Evolutionary conservation across 2,888 invertebrate genomes (phyloP).

Genomic region (Eulithis testata): DNA sequence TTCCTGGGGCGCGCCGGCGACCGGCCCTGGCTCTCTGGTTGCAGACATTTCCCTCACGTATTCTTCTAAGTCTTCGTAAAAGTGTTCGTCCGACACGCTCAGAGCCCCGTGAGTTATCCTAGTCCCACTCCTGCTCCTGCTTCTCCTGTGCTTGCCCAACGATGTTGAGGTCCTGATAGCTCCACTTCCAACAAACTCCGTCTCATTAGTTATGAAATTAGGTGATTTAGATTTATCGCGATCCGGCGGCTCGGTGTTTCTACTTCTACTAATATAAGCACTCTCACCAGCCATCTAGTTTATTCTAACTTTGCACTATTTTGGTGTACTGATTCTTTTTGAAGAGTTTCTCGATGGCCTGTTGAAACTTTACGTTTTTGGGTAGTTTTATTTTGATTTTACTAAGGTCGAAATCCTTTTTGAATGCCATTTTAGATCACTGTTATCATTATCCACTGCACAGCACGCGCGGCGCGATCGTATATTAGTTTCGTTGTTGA

Average conservation of each 20-base stretch:
- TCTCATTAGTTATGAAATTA: conserved; percentile 71
- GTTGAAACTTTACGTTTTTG: conserved; percentile 70
- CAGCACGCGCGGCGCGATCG: conserved; percentile 45
- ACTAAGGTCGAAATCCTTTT: conserved; percentile 78
- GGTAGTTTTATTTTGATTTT: conserved; percentile 70
- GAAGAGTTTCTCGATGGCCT: conserved; percentile 76
- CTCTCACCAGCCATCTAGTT: conserved; percentile 81
- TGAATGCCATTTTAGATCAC: conserved; percentile 77
- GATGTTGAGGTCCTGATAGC: conserved; percentile 59
- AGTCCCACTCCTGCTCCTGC: conserved; percentile 71
- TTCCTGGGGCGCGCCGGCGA: conserved; percentile 56
- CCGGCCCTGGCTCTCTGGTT: conserved; percentile 49
- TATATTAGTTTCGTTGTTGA: conserved; percentile 53
- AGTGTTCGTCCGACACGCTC: conserved; percentile 73
- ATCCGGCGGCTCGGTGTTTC: conserved; percentile 67
- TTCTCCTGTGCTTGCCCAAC: conserved; percentile 61
- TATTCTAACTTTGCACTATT: conserved; percentile 77
- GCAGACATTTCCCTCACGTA: conserved; percentile 79
- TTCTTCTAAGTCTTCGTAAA: conserved; percentile 77
- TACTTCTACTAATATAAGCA: conserved; percentile 69
- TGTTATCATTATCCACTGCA: conserved; percentile 71
- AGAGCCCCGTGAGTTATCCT: conserved; percentile 65
- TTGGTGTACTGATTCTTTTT: conserved; percentile 79
- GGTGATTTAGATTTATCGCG: conserved; percentile 63
- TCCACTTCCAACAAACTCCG: conserved; percentile 74